phyloP scores from a whole-genome alignment of 92 coral and sea anemone species.

The Palythoa heliodiscus region DNA sequence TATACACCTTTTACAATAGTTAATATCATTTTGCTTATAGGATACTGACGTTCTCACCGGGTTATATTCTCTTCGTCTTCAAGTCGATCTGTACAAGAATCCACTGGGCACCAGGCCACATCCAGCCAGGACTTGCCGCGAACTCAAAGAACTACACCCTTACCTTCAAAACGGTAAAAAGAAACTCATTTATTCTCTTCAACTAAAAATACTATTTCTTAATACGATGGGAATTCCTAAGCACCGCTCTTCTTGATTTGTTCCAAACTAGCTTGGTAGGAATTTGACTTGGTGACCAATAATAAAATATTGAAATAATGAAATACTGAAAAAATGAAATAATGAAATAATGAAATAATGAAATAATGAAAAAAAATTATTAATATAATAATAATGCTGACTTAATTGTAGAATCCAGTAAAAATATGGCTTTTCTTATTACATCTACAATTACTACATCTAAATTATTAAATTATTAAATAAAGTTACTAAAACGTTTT shows the following conservation, averaged over 20 bases:
- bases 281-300: too few species aligned
- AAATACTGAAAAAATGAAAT: too few species aligned
- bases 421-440: too few species aligned
- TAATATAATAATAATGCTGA: too few species aligned
- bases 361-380: too few species aligned
- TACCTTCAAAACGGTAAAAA: constrained; percentile 43
- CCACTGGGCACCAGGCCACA: constrained; percentile 46
- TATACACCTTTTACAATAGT: background rate
- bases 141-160: constrained; percentile 49
- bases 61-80: constrained; percentile 33
- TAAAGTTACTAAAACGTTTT: too few species aligned
- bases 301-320: too few species aligned
- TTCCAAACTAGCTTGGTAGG: too few species aligned
- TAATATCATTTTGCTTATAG: constrained; percentile 10
- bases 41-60: constrained; percentile 30
- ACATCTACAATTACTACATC: too few species aligned
- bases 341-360: too few species aligned
- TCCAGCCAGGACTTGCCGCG: constrained; percentile 59
- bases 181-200: background rate
- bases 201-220: background rate
- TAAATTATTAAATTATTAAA: too few species aligned
- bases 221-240: background rate
- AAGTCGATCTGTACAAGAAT: constrained; percentile 47
- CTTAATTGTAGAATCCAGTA: too few species aligned
- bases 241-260: background rate